Evolutionary conservation across 2,888 invertebrate species (phyloP).

Genomic region (Steinernema scapterisci): DNA sequence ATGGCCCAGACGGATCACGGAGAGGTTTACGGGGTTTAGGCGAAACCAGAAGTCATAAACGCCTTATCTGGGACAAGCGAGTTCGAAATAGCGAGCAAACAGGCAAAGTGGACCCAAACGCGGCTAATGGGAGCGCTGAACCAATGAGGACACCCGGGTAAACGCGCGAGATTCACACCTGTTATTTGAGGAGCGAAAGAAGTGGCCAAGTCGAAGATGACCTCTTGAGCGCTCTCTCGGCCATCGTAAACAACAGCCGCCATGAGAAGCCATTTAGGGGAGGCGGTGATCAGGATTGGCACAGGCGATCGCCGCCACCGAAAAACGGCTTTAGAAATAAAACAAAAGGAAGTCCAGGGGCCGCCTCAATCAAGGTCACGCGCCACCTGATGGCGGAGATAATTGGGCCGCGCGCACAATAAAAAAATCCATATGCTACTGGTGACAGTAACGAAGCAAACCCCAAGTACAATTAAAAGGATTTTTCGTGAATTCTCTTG

Average conservation of each 20-base stretch:
- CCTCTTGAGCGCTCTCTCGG: conserved; percentile 24
- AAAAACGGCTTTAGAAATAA: neutral
- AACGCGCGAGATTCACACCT: conserved; percentile 6
- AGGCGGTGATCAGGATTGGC: neutral
- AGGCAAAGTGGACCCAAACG: neutral
- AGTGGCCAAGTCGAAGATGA: neutral
- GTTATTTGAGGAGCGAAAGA: conserved; percentile 23
- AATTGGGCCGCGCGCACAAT: neutral
- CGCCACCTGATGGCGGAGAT: conserved; percentile 20
- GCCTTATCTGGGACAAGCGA: neutral
- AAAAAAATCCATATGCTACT: conserved; percentile 18
- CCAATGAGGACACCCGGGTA: conserved; percentile 8
- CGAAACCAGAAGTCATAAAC: neutral
- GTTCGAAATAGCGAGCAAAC: neutral
- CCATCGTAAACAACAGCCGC: neutral
- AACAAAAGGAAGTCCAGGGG: conserved; percentile 14
- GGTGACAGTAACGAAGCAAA: neutral
- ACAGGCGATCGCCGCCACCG: neutral
- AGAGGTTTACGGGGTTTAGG: neutral
- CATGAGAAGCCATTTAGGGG: neutral
- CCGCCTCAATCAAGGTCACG: conserved; percentile 14
- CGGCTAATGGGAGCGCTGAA: neutral
- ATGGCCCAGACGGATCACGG: neutral
- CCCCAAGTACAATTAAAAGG: neutral
- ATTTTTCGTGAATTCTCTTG: no score